phyloP scores from a whole-genome alignment of 2,113 vertebrate species.

The Anhinga rufa region DNA sequence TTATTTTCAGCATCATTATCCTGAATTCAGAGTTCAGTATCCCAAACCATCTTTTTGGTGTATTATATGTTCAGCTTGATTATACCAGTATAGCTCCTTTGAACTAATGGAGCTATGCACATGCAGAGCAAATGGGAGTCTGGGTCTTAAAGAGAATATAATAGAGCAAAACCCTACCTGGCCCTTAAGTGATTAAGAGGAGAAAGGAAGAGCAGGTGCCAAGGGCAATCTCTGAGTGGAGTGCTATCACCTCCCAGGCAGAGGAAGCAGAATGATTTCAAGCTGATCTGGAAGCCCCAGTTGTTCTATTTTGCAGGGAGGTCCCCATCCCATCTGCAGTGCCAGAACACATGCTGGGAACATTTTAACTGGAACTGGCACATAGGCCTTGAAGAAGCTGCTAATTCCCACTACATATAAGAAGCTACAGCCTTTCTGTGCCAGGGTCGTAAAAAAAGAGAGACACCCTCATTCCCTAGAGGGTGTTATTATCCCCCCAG shows the following conservation, averaged over 20 bases:
- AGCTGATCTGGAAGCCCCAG: not conserved
- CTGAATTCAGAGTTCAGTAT: not conserved
- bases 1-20: not conserved
- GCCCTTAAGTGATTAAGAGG: not conserved
- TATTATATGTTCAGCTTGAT: not conserved
- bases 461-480: constrained; percentile 2
- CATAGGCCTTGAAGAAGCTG: not conserved
- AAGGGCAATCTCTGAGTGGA: not conserved
- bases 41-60: not conserved
- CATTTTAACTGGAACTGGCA: constrained; percentile 20
- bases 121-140: not conserved
- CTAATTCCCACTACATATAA: not conserved
- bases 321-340: constrained; percentile 5
- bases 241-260: not conserved
- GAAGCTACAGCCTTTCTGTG: not conserved
- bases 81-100: not conserved
- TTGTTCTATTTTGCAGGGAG: constrained; percentile 20
- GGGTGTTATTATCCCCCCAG: constrained; percentile 18
- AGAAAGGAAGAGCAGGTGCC: not conserved
- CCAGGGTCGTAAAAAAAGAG: not conserved
- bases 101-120: not conserved
- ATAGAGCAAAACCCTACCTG: not conserved
- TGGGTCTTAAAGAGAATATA: not conserved
- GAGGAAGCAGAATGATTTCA: not conserved
- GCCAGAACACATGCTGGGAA: constrained; percentile 19